These are phyloP conservation scores for Aurelia aurita complex sp. Pacific DNA, from an alignment of 30 jellyfish, hydroid and myxozoan species.

Conservation along the genomic window DNA sequence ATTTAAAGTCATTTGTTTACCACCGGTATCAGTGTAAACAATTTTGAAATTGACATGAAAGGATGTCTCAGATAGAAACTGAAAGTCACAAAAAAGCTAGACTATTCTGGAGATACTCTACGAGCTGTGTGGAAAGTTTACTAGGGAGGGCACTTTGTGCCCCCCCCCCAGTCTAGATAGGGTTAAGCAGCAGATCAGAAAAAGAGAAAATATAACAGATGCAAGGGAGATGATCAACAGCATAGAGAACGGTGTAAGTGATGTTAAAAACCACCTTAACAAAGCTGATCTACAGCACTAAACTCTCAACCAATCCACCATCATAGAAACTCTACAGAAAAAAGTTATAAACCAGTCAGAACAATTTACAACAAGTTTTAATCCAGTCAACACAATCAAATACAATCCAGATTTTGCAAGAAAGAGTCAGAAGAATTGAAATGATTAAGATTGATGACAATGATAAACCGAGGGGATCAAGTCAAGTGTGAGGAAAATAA, in stretches of 20 bases:
- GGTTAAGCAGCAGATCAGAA: constrained; percentile 10
- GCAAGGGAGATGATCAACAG: background rate
- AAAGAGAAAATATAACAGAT: background rate
- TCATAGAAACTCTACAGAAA: constrained; percentile 16
- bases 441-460: too few relatives aligned
- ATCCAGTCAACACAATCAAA: background rate
- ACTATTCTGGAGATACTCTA: too few relatives aligned
- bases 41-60: too few relatives aligned
- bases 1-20: too few relatives aligned
- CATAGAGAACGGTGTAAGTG: background rate
- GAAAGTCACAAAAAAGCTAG: too few relatives aligned
- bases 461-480: constrained; percentile 3
- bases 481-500: background rate
- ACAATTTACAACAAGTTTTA: background rate
- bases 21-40: too few relatives aligned
- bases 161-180: too few relatives aligned
- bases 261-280: constrained; percentile 11
- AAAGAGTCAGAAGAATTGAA: too few relatives aligned
- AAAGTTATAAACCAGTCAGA: constrained; percentile 9
- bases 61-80: too few relatives aligned
- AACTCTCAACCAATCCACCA: constrained; percentile 11
- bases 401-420: too few relatives aligned
- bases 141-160: too few relatives aligned
- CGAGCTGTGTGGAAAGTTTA: too few relatives aligned
- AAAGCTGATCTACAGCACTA: constrained; percentile 1